Evolutionary conservation across 2,888 invertebrate genomes (phyloP), one percentile per base, ranked within the genome.

Genomic region (Leucozona laternaria): DNA sequence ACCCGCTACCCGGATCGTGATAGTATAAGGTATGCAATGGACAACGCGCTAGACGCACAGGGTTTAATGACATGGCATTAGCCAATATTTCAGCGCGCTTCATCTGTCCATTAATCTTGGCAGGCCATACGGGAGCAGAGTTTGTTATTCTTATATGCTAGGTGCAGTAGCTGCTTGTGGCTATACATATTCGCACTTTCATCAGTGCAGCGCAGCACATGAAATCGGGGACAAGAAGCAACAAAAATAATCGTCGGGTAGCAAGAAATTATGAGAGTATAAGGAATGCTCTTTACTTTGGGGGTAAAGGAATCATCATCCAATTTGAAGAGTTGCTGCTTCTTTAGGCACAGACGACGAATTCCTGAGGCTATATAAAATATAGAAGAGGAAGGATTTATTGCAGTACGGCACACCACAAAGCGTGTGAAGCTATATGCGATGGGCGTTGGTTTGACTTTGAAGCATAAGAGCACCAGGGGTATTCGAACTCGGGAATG

Each of bases 11-110:
- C 62, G 73, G 58, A 73, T 60, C 58, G 17, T 75, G 34, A 60
- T 34, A 37, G 20, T 40, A 25, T n/a, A 13, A 37, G 17, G 57
- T 53, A 62, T 48, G 20, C 55, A 55, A 48, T 57, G 77, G 40
- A 73, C 78, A 55, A 78, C 45, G 55, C 75, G 68, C 83, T 81
- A 85, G 85, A 85, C 62, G 81, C 66, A 66, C 31, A 58, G 66
- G 72, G 72, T 79, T 85, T 88, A 88, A 88, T 88, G 85, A 85
- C 75, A 88, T 88, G 79, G 76, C 88, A 88, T 85, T 88, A 85
- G 81, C 79, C 88, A 88, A 85, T 88, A 85, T 88, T 88, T 88
- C 88, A 88, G 72, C 81, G 85, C 85, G 77, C 78, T 81, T 88
- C 85, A 85, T 76, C 81, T 85, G 79, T 82, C 79, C 88, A 88